A percentile compares a stretch with the other conserved stretches of the same genome.
Conservation (phyloP, 2,888 invertebrate genomes). For the Saturnia pavonia region DNA sequence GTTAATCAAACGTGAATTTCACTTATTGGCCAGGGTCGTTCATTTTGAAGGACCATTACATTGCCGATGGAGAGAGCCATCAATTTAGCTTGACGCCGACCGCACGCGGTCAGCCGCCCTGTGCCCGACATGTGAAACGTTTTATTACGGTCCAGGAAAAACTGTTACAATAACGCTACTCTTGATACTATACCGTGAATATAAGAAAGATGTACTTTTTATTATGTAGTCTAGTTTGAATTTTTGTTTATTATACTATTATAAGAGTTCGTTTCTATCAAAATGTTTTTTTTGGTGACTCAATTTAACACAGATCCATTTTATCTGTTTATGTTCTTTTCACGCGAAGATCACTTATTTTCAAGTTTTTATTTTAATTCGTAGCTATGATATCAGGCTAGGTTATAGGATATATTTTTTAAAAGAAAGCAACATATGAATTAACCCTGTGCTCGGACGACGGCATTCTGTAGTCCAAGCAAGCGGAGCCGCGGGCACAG, state of each 20-base stretch:
- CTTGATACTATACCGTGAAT: conserved; percentile 45
- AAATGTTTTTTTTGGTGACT: too few relatives aligned
- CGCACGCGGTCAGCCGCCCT: conserved; percentile 67
- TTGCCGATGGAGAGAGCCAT: conserved; percentile 78
- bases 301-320: too few relatives aligned
- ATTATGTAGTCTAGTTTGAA: neutral
- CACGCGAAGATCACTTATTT: too few relatives aligned
- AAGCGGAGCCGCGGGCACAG: too few relatives aligned
- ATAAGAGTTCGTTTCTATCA: too few relatives aligned
- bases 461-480: too few relatives aligned
- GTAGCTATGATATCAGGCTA: too few relatives aligned
- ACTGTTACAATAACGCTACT: conserved; percentile 69
- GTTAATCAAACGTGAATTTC: conserved; percentile 79
- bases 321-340: too few relatives aligned
- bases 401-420: too few relatives aligned
- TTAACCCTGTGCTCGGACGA: too few relatives aligned
- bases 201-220: conserved; percentile 32
- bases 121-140: conserved; percentile 75
- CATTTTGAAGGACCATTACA: conserved; percentile 79
- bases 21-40: conserved; percentile 72
- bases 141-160: conserved; percentile 73
- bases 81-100: conserved; percentile 77
- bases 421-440: too few relatives aligned
- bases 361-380: too few relatives aligned
- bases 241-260: neutral